Conservation (phyloP, 2,797 vertebrate genomes). For the Tiaroga cobitis region DNA sequence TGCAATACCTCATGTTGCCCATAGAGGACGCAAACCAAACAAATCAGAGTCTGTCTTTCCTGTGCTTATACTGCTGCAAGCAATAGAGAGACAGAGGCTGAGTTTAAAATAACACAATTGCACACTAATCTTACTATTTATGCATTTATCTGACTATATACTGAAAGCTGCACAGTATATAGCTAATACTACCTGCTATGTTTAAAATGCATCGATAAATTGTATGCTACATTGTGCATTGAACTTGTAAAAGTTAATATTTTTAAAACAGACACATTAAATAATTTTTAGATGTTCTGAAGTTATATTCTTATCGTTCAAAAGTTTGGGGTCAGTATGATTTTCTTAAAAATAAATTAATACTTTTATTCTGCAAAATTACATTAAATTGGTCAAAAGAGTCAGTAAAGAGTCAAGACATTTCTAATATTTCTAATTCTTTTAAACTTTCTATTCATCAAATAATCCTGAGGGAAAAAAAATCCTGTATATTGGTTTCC, state of each 20-base stretch:
- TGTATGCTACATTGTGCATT: background rate
- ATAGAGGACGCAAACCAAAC: constrained; percentile 59
- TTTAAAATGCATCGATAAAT: background rate
- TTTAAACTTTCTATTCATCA: background rate
- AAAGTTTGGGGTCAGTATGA: background rate
- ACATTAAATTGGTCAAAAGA: background rate
- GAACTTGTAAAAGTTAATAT: background rate
- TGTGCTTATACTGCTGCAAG: background rate
- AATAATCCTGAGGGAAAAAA: background rate
- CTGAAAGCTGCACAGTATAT: background rate
- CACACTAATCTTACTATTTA: background rate
- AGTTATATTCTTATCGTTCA: background rate
- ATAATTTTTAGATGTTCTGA: background rate
- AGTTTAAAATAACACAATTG: background rate
- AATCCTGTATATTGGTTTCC: background rate
- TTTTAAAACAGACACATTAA: background rate
- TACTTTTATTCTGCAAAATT: background rate
- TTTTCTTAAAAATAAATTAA: background rate
- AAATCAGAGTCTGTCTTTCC: constrained; percentile 26
- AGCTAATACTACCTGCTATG: background rate
- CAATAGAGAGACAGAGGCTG: background rate
- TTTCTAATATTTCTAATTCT: background rate
- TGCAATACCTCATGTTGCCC: constrained; percentile 14
- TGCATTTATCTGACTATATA: background rate
- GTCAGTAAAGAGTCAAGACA: background rate